A percentile compares a stretch with the other conserved stretches of the same genome.
Evolutionary conservation across 2,113 vertebrate species (phyloP).

Genomic region (Terrapene triunguis): DNA sequence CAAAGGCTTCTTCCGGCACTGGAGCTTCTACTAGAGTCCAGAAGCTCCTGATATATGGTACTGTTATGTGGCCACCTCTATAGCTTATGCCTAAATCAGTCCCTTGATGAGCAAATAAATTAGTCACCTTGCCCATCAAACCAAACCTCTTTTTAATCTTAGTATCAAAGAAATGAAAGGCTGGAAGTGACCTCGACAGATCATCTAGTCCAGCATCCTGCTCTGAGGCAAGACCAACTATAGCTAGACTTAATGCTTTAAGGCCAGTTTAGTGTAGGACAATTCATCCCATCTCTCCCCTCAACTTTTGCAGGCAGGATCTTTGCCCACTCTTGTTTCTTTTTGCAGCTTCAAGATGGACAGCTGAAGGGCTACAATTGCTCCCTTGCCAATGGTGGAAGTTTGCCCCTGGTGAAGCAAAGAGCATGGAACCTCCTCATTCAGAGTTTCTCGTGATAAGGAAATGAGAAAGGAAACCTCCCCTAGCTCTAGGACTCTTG

Average conservation of each 20-base stretch:
- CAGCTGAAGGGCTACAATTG: not conserved
- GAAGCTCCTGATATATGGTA: not conserved
- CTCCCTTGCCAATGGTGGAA: not conserved
- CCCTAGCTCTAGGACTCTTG: fast-evolving
- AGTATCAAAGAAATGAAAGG: not conserved
- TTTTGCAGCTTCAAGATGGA: not conserved
- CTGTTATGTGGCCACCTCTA: not conserved
- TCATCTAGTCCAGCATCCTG: not conserved
- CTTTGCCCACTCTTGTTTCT: not conserved
- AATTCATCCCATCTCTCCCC: not conserved
- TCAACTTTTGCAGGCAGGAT: not conserved
- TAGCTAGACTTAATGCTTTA: not conserved
- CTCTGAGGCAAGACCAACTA: not conserved
- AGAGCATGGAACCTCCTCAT: not conserved
- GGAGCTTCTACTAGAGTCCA: not conserved
- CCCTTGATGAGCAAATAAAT: not conserved
- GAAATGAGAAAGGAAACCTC: not conserved
- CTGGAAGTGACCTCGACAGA: not conserved
- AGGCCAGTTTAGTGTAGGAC: not conserved
- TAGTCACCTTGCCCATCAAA: not conserved
- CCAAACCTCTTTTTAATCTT: not conserved
- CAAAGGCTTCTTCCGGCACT: not conserved
- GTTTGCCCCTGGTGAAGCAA: not conserved
- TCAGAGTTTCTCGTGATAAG: not conserved
- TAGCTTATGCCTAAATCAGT: not conserved